Evolutionary conservation across 2,797 vertebrate species (phyloP), one percentile per base, ranked within the genome.

Genomic region (Sandelia bainsii): DNA sequence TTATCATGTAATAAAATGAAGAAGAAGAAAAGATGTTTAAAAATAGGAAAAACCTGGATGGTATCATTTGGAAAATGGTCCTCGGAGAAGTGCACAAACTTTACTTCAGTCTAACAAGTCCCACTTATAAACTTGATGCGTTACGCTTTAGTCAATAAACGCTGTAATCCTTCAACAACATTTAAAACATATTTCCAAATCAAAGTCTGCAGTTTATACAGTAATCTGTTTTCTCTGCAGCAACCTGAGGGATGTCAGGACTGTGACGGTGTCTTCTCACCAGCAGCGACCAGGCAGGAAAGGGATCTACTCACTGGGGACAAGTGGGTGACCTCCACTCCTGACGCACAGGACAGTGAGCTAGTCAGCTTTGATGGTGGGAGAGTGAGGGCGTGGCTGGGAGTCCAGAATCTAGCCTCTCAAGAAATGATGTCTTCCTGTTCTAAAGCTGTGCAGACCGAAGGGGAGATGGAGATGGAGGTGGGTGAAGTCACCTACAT

Each of bases 301-400:
- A 45, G 27, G 9, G 29, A 54, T 23, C 29, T 1, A 34, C 48
- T 16, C 19, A 8, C 11, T 1, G 5, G 13, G 51, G 61, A 71
- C 9, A 67, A 39, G 11, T 87, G 84, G 87, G 50, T n/a, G n/a
- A 84, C 84, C 22, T 93, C 87, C 0, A 90, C 89, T 9, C 87
- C 92, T 1, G 74, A 75, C 7, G 6, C 54, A 2, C 50, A 45
- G 25, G 58, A 68, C 17, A 3, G 34, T 0, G 82, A 88, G 29
- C 78, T 70, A 0, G 1, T 82, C 20, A 51, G 79, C 72, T 94
- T 93, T 11, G 92, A 93, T 19, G 83, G 88, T 0, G 72, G 89
- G 6, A 92, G 93, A 0, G 91, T 95, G 56, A 88, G 91, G 62
- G 93, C 90, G 53, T 95, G 95, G 95, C 93, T 95, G 12, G 89